Evolutionary conservation across 2,113 vertebrate genomes (phyloP), one percentile per base, ranked within the genome.

Genomic region (Zapornia atra): DNA sequence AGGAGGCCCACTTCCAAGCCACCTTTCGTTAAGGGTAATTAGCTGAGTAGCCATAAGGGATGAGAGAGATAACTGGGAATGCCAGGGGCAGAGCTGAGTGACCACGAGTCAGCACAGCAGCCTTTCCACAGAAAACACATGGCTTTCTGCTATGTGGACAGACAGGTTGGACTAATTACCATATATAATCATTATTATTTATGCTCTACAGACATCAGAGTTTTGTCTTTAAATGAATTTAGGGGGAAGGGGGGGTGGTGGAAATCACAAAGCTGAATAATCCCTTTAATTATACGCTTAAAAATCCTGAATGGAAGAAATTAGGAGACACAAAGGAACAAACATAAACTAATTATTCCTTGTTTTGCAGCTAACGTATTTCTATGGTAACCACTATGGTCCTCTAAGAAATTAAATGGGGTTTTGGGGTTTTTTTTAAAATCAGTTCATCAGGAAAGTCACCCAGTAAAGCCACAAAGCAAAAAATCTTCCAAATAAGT

Each of bases 271-370:
- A 94, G 90, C 90, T 96, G 95, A 98, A 94, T 97, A 98, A 98
- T 95, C 84, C 83, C 89, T 97, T 86, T 97, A 98, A 98, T 98
- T 98, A 98, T 51, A 98, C 11, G 87, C 94, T 94, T 98, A 90
- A 97, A 97, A 95, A 94, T 80, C 88, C 92, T 89, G 91, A 97
- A 96, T 98, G 97, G 97, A 98, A 98, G 97, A 97, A 97, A 97
- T 97, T 97, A 97, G 54, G 92, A 94, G 96, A 82, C 93, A 97
- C 95, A 97, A 97, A 97, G 94, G 91, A 94, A 90, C 90, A 92
- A 94, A 91, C 92, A 83, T 96, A 96, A 94, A 95, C 96, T 97
- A 96, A 94, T 97, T 96, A 97, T 90, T 96, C 95, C 95, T 90
- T 96, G 94, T 88, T 97, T 94, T 95, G 79, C 95, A 92, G 54